Evolutionary conservation across 2,113 vertebrate genomes (phyloP).

Genomic region (Sula dactylatra): DNA sequence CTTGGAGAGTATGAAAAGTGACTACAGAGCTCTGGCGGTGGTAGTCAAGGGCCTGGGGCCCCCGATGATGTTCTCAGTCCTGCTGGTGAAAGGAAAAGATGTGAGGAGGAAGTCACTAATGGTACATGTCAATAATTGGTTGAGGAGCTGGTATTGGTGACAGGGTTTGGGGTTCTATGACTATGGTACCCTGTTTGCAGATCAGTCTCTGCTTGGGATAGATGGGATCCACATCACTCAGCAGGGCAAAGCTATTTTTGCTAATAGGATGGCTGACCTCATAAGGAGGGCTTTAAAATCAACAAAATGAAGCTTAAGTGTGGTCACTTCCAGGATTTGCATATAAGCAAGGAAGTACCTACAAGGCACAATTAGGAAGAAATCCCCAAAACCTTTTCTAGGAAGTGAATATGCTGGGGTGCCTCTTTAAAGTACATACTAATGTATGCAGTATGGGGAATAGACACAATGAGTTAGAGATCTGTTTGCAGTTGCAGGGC

Average conservation of each 20-base stretch:
- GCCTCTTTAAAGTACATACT: not conserved
- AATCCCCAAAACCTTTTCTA: not conserved
- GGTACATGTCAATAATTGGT: not conserved
- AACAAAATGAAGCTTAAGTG: not conserved
- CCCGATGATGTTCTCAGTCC: not conserved
- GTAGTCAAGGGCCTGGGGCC: not conserved
- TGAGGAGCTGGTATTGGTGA: not conserved
- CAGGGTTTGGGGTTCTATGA: not conserved
- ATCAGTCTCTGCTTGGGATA: not conserved
- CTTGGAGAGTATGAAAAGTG: not conserved
- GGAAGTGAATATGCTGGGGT: not conserved
- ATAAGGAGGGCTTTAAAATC: not conserved
- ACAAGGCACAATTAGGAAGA: not conserved
- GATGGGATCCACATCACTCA: too few species aligned
- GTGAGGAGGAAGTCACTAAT: not conserved
- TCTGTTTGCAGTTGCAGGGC: not conserved
- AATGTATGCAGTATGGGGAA: not conserved
- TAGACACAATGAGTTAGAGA: not conserved
- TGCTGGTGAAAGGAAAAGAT: not conserved
- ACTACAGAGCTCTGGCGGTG: not conserved
- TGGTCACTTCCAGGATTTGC: not conserved
- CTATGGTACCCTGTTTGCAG: not conserved
- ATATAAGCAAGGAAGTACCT: not conserved
- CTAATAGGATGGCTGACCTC: not conserved
- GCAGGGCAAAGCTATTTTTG: not conserved